Conservation (phyloP, 2,113 vertebrate genomes). For the Kobus ellipsiprymnus region DNA sequence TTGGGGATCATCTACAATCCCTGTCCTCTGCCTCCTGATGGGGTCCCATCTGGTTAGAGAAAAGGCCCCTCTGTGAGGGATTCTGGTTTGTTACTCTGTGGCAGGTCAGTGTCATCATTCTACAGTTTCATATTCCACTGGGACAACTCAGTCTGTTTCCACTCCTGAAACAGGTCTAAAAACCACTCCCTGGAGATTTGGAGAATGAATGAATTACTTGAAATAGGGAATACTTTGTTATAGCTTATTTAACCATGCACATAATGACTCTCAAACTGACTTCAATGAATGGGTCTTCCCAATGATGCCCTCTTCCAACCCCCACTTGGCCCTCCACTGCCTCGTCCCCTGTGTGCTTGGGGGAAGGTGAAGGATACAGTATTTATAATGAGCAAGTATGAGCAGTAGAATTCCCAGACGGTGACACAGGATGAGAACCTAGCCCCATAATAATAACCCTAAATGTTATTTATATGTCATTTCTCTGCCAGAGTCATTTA, state of each 20-base stretch:
- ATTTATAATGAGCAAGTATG: slow-evolving; percentile 25
- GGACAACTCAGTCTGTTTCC: not conserved
- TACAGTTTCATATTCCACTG: not conserved
- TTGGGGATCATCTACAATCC: not conserved
- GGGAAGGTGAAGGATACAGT: not conserved
- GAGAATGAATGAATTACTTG: not conserved
- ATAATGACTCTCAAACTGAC: slow-evolving; percentile 10
- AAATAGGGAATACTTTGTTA: slow-evolving; percentile 28
- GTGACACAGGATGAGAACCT: slow-evolving; percentile 29
- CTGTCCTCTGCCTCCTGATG: not conserved
- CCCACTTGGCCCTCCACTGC: not conserved
- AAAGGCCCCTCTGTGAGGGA: too few species aligned
- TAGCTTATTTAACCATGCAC: not conserved
- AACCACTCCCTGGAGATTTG: not conserved
- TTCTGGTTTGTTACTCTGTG: not conserved
- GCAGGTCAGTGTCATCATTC: not conserved
- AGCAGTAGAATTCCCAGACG: slow-evolving; percentile 54
- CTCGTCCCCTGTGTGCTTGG: not conserved
- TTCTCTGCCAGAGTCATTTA: slow-evolving; percentile 63
- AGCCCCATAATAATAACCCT: slow-evolving; percentile 67
- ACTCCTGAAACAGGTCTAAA: not conserved
- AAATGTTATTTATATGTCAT: slow-evolving; percentile 64
- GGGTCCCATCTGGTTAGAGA: not conserved
- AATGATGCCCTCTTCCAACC: not conserved
- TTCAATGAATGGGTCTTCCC: not conserved